phyloP scores from a whole-genome alignment of 2,888 invertebrate species.

The Neoaliturus tenellus region DNA sequence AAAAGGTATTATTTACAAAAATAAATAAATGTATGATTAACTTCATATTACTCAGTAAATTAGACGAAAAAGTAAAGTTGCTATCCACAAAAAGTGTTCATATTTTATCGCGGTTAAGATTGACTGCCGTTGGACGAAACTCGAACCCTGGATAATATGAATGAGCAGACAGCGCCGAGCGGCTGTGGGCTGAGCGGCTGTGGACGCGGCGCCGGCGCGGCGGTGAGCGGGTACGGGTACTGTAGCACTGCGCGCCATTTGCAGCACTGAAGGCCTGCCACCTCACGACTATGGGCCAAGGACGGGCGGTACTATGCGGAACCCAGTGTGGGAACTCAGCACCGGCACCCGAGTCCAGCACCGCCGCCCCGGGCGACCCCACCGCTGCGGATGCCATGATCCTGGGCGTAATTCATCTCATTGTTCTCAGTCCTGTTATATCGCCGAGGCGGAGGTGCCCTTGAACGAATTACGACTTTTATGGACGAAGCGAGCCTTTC shows the following conservation, averaged over 20 bases:
- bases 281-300: slow-evolving; percentile 20
- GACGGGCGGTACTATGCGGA: background rate
- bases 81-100: too few species aligned
- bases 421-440: background rate
- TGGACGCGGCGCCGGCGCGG: background rate
- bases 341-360: background rate
- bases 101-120: too few species aligned
- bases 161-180: too few species aligned
- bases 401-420: background rate
- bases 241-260: background rate
- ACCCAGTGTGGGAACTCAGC: slow-evolving; percentile 16
- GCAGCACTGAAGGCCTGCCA: background rate
- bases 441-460: background rate
- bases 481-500: too few species aligned
- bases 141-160: too few species aligned
- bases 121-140: too few species aligned
- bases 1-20: too few species aligned
- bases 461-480: too few species aligned
- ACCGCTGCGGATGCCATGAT: background rate
- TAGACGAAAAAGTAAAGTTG: too few species aligned
- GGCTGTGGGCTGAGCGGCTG: background rate
- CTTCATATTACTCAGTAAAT: too few species aligned
- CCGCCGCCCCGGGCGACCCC: background rate
- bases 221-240: background rate
- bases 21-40: too few species aligned